Evolutionary conservation across 1,140 invertebrate genomes (phyloP), one percentile per base, ranked within the genome.

Genomic region (Drosophila nannoptera): DNA sequence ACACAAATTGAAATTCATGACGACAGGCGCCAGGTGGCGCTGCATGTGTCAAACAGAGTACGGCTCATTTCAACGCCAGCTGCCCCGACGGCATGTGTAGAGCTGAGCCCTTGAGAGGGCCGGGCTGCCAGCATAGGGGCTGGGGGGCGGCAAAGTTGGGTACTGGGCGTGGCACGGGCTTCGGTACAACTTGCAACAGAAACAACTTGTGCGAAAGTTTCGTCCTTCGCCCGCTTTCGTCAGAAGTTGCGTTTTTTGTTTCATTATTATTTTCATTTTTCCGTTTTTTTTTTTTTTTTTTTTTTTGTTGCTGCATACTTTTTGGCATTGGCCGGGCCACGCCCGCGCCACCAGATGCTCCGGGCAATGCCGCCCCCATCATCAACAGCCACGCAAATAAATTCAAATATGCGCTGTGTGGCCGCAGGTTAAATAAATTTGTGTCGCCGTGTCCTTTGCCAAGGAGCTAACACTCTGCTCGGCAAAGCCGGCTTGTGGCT

Each of bases 341-440:
- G 73, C 54, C 53, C 64, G 65, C 64, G 50, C 56, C 49, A 60
- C 22, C 36, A 8, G 0, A 3, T 40, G 38, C 7, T 8, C 35
- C 9, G 29, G 7, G 14, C n/a, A n/a, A 50, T 16, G 14, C 33
- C 35, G 38, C 42, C 40, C 6, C 43, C 58, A 55, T 16, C 48
- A 43, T 59, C 49, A 38, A 14, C 9, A 32, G 58, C 53, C 73
- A 62, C 55, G 78, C 74, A 82, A 82, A 82, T 82, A 82, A 82
- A 82, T 82, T 82, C 78, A 82, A 82, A 82, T 83, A 83, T 83
- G 74, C 74, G 71, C 78, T 72, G 45, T 78, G 78, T 76, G 77
- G 69, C 78, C 78, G 75, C 78, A 82, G 78, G 78, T 83, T 82
- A 82, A 82, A 82, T 82, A 82, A 82, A 82, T 81, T 82, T 77